Evolutionary conservation across 2,113 vertebrate species (phyloP).

Genomic region (Pimephales promelas): DNA sequence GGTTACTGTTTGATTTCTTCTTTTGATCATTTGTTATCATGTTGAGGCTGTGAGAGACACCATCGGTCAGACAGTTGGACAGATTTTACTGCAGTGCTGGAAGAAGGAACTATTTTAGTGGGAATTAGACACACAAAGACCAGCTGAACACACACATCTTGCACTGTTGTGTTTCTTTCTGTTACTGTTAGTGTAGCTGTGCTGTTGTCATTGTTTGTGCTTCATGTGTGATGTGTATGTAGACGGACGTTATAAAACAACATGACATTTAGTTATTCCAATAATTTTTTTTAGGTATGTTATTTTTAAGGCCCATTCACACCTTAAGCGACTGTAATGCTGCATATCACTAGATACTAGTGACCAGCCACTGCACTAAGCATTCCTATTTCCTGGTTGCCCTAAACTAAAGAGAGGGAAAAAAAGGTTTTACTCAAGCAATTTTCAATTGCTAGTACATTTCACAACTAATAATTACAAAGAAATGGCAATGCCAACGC

Average conservation of each 20-base stretch:
- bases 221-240: neutral
- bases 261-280: neutral
- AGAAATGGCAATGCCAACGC: no score
- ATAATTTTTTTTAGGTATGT: neutral
- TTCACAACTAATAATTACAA: no score
- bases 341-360: no score
- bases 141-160: constrained; percentile 10
- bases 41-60: neutral
- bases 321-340: neutral
- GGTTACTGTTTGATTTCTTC: neutral
- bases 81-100: constrained; percentile 34
- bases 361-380: no score
- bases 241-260: neutral
- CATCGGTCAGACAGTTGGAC: neutral
- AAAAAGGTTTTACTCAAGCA: no score
- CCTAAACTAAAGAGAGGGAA: no score
- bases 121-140: neutral
- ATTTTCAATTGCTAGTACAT: no score
- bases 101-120: neutral
- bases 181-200: constrained; percentile 5
- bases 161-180: neutral
- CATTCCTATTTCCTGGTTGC: neutral
- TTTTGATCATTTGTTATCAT: neutral
- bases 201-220: neutral
- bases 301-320: neutral